phyloP scores from a whole-genome alignment of 2,113 vertebrate species.

The Canis aureus region DNA sequence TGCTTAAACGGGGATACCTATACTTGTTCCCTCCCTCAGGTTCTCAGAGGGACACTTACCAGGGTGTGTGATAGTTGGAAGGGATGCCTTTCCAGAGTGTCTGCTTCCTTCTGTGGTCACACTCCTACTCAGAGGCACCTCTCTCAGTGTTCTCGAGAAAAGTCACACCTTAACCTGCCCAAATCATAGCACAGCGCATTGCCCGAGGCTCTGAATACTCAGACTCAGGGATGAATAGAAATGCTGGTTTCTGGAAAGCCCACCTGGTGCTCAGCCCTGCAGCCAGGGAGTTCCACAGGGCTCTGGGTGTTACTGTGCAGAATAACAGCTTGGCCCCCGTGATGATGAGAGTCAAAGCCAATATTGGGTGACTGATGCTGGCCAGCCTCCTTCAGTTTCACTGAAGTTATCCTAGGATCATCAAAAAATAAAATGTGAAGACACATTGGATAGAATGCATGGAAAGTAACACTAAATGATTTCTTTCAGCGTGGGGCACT shows the following conservation, averaged over 20 bases:
- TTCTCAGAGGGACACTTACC: background rate
- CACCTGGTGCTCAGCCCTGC: accelerated
- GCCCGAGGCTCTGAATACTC: background rate
- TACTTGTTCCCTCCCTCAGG: no score
- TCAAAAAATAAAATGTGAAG: background rate
- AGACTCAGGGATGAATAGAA: background rate
- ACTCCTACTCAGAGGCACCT: background rate
- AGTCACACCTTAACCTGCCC: background rate
- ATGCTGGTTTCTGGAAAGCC: background rate
- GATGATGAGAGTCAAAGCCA: background rate
- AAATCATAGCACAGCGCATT: accelerated
- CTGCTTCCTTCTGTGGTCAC: background rate
- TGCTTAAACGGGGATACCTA: accelerated
- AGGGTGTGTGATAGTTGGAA: background rate
- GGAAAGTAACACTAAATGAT: background rate
- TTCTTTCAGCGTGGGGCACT: background rate
- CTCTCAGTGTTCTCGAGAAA: background rate
- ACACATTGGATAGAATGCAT: background rate
- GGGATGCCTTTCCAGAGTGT: background rate
- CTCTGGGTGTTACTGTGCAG: background rate
- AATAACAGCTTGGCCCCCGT: background rate
- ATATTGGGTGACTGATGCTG: background rate
- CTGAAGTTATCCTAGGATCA: no score
- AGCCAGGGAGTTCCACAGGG: accelerated
- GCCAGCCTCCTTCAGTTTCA: background rate